phyloP scores from a whole-genome alignment of 2,797 vertebrate species.

The Fundulus diaphanus region DNA sequence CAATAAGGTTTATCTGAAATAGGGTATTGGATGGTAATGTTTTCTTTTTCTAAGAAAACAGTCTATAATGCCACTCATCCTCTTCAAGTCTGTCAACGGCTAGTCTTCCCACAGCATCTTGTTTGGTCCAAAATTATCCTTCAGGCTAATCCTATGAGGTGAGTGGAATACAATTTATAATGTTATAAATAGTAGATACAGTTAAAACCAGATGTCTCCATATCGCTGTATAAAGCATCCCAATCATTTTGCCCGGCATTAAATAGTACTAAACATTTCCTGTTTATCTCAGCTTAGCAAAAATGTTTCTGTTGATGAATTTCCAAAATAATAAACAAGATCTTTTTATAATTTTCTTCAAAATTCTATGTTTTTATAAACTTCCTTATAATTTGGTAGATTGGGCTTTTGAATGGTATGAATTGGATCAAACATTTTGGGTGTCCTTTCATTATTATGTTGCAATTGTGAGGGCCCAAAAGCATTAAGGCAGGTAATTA shows the following conservation, averaged over 20 bases:
- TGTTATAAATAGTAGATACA: too few relatives aligned
- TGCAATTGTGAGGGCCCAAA: neutral
- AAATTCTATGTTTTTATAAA: neutral
- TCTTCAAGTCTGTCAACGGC: too few relatives aligned
- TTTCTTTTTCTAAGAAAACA: too few relatives aligned
- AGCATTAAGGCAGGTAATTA: neutral
- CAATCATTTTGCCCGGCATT: neutral
- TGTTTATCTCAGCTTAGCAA: neutral
- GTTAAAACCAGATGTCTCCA: too few relatives aligned
- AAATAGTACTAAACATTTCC: neutral
- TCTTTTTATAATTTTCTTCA: too few relatives aligned
- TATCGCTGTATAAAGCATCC: too few relatives aligned
- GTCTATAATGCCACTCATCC: too few relatives aligned
- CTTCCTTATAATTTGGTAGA: neutral
- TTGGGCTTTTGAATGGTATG: too few relatives aligned
- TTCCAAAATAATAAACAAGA: too few relatives aligned
- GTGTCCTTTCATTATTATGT: neutral
- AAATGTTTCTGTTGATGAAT: too few relatives aligned
- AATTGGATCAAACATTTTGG: too few relatives aligned
- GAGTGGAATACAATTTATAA: too few relatives aligned
- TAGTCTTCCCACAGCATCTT: neutral
- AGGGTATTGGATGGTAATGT: neutral
- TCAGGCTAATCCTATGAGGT: neutral
- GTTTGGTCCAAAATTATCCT: neutral
- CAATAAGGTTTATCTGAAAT: neutral